Evolutionary conservation across 2,888 invertebrate species (phyloP).

Genomic region (Miltochrista miniata): DNA sequence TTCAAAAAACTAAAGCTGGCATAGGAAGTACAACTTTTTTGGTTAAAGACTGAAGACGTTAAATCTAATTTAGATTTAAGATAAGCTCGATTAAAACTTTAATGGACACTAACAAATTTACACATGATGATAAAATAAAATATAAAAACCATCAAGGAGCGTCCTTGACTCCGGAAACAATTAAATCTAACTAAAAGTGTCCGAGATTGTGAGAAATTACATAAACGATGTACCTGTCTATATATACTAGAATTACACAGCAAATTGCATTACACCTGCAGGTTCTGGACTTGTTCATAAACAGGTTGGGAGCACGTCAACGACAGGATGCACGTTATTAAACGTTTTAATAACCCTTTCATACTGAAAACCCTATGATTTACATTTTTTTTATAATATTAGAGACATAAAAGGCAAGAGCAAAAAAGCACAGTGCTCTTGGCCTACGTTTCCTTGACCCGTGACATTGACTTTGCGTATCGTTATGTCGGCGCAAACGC

Average conservation of each 20-base stretch:
- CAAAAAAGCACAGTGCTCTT: slow-evolving; percentile 14
- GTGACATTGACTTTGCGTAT: slow-evolving; percentile 24
- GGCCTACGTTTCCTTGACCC: slow-evolving; percentile 28
- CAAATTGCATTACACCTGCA: slow-evolving; percentile 33
- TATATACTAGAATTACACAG: slow-evolving; percentile 15
- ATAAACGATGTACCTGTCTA: slow-evolving; percentile 26
- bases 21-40: not conserved
- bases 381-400: slow-evolving; percentile 26
- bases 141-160: slow-evolving; percentile 21
- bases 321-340: slow-evolving; percentile 61
- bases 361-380: slow-evolving; percentile 35
- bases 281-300: slow-evolving; percentile 52
- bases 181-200: slow-evolving; percentile 20
- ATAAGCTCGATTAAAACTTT: slow-evolving; percentile 2
- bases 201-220: slow-evolving; percentile 7
- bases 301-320: slow-evolving; percentile 51
- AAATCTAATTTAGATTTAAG: slow-evolving; percentile 3
- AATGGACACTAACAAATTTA: slow-evolving; percentile 2
- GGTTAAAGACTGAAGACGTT: not conserved
- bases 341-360: slow-evolving; percentile 51
- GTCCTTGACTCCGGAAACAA: slow-evolving; percentile 35
- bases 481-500: slow-evolving; percentile 5
- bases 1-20: not conserved
- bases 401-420: slow-evolving; percentile 10
- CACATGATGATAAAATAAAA: slow-evolving; percentile 1